Base-by-base conservation (phyloP, 2,113 vertebrate genomes). In the Ophiodon elongatus region DNA sequence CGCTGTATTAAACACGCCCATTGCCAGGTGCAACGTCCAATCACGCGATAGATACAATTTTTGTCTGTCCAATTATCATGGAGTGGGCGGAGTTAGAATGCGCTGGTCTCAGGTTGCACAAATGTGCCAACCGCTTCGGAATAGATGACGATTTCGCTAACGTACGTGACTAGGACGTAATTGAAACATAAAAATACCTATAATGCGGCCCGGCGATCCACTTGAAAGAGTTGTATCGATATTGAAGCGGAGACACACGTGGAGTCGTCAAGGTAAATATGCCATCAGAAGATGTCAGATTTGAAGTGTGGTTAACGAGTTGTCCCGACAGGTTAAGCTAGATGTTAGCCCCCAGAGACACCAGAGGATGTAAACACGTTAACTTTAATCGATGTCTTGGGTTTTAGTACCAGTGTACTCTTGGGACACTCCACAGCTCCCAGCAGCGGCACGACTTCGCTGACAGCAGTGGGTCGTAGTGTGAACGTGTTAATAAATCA, bases 61-160 rank as follows among this genome's bases (percentile, higher is more conserved):
- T 0, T 0, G 0, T 0, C 33, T 8, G 64, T 8, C 93, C 88
- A 95, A 95, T 95, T 52, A 82, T 1, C 9, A 6, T 1, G 0
- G 1, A 71, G 52, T 23, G 72, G 95, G 95, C 88, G 95, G 68
- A 27, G 83, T 15, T 33, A 3, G 0, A 0, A 1, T 0, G 5
- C 1, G 19, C 68, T 68, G 75, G 76, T 43, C 85, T 96, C 96
- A 96, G 95, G 95, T 96, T 95, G 96, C 91, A 89, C 63, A 78
- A 92, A 88, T 93, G 94, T 94, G 95, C 95, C 88, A 83, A n/a
- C 73, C 88, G 76, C 86, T 50, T 43, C 6, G 19, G 35, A 76
- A 63, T 73, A n/a, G 77, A 33, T 83, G 84, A 80, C 54, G 67
- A 29, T 45, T 39, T 63, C 27, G 89, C 68, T 79, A 35, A 63